Base-by-base conservation (phyloP, 2,797 vertebrate species). In the Sebastolobus alascanus region DNA sequence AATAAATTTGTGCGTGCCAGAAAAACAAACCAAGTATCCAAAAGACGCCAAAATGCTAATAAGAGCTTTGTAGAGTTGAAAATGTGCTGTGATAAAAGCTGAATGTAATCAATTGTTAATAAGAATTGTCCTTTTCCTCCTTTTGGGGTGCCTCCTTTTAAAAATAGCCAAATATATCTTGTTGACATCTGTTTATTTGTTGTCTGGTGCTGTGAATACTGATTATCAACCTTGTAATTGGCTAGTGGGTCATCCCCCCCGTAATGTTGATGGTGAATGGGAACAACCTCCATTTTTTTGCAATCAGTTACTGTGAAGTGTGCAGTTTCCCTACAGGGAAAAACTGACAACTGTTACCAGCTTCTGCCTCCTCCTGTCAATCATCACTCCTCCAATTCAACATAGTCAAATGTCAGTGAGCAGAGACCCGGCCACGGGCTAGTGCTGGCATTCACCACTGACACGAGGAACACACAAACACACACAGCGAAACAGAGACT, bases 361-460 rank as follows among this genome's bases (percentile, higher is more conserved):
- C 74, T 35, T 73, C 50, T 85, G 71, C 78, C 74, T 80, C 73
- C 37, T 35, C 59, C 80, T 84, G 79, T 90, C 84, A 89, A 70
- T 89, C 88, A 84, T 75, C 70, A 58, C 79, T 80, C 68, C 67
- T 87, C 75, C 6, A 16, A 76, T 79, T 86, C 77, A 82, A 68
- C 84, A 79, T 75, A 73, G 73, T 87, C 83, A 90, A 92, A 92
- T 92, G 89, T 90, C 89, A 90, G 74, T 69, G 90, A 89, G 80
- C 87, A 87, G 81, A 69, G 79, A 77, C 76, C 58, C 65, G 76
- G 86, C 91, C 78, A 76, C 33, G 38, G 89, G 91, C 90, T 88
- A 80, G 80, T 66, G 75, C 78, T 91, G 87, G 80, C 87, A 84
- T 91, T 92, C 84, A 86, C 64, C 38, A 33, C 65, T 75, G 72